These are phyloP conservation scores for Oncorhynchus nerka DNA, from an alignment of 2,113 vertebrate species.

Conservation along the genomic window DNA sequence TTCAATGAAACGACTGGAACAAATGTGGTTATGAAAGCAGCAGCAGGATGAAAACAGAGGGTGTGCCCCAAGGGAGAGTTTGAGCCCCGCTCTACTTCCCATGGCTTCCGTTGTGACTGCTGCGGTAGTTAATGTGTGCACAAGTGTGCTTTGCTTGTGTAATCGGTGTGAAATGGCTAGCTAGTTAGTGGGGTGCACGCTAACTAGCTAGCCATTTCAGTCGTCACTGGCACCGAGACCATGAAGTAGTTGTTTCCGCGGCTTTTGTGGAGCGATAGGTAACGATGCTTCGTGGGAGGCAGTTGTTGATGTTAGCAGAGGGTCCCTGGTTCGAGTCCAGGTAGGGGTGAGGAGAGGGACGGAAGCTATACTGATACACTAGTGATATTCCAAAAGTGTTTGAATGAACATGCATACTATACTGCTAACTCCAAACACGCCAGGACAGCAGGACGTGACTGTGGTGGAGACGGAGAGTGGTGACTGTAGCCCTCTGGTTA, in stretches of 20 bases:
- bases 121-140: conserved; percentile 23
- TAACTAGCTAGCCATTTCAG: no score
- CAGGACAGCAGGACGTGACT: not conserved
- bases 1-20: not conserved
- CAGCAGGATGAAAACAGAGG: conserved; percentile 5
- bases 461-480: not conserved
- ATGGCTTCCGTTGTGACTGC: conserved; percentile 21
- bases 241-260: no score
- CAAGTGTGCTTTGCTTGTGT: not conserved
- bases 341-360: no score
- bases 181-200: no score
- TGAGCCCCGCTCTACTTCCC: conserved; percentile 19
- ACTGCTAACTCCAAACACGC: not conserved
- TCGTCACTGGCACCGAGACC: no score
- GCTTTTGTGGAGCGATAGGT: no score
- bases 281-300: no score
- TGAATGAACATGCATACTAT: conserved; percentile 1
- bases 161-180: no score
- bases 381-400: conserved; percentile 19
- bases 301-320: no score
- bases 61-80: conserved; percentile 2
- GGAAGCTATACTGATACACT: no score
- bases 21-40: conserved; percentile 9
- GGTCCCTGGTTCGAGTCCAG: no score
- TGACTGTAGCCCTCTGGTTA: conserved; percentile 5